Evolutionary conservation across 2,113 vertebrate species (phyloP).

Genomic region (Pedetes capensis): DNA sequence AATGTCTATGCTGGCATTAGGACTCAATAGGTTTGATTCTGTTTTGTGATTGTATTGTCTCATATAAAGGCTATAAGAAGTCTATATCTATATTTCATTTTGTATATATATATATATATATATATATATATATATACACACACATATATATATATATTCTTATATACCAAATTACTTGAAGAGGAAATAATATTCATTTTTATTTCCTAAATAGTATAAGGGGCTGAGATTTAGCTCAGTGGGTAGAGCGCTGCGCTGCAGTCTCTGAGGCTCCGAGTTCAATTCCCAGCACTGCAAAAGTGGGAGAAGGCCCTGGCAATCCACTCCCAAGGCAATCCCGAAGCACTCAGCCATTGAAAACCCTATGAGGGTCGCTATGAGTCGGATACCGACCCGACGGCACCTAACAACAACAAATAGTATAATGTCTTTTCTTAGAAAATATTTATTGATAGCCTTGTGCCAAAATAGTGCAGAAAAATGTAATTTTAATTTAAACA

Average conservation of each 20-base stretch:
- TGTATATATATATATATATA: not conserved
- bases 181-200: not conserved
- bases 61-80: not conserved
- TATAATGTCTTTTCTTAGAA: fast-evolving
- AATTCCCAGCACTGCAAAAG: too few species aligned
- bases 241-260: too few species aligned
- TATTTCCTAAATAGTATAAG: not conserved
- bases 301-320: too few species aligned
- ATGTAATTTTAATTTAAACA: not conserved
- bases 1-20: not conserved
- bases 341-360: too few species aligned
- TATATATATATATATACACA: not conserved
- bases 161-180: not conserved
- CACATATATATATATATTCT: too few species aligned
- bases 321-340: too few species aligned
- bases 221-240: fast-evolving
- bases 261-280: too few species aligned
- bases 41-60: not conserved
- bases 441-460: not conserved
- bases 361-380: too few species aligned
- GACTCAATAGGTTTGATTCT: not conserved
- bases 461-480: not conserved
- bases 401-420: too few species aligned
- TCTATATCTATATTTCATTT: too few species aligned
- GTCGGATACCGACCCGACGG: too few species aligned